phyloP scores from a whole-genome alignment of 2,888 invertebrate genomes.

The Caenorhabditis panamensis region DNA sequence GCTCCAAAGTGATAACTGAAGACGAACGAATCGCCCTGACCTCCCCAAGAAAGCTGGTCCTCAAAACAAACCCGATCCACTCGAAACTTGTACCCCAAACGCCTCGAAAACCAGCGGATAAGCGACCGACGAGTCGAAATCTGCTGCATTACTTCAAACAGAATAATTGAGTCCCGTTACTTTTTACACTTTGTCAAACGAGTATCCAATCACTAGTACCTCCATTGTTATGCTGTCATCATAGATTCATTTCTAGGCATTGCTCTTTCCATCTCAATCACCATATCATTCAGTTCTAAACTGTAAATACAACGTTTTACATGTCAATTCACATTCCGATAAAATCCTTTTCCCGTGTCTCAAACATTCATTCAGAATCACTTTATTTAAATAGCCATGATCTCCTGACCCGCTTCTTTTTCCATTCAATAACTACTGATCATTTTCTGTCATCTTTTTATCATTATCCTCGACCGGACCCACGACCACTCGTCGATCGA shows the following conservation, averaged over 20 bases:
- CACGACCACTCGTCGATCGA: conserved; percentile 23
- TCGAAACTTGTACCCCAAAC: conserved; percentile 2
- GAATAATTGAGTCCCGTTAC: background rate
- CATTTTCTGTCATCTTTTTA: background rate
- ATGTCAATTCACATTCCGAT: background rate
- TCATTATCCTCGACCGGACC: conserved; percentile 28
- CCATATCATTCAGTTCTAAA: conserved; percentile 39
- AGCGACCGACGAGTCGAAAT: conserved; percentile 51
- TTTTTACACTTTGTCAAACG: conserved; percentile 1
- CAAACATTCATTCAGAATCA: background rate
- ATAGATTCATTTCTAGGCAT: background rate
- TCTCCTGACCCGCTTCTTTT: conserved; percentile 28
- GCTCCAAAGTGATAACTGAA: conserved; percentile 56
- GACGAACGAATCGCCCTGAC: conserved; percentile 34
- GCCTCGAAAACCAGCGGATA: conserved; percentile 28
- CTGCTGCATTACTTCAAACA: conserved; percentile 54
- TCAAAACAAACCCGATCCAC: background rate
- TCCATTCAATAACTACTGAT: background rate
- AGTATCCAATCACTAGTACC: background rate
- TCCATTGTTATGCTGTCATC: background rate
- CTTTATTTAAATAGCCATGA: conserved; percentile 14
- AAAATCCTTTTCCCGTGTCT: background rate
- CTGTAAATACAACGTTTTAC: conserved; percentile 23
- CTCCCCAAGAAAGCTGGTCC: conserved; percentile 55
- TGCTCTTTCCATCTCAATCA: background rate